A percentile compares a stretch with the other conserved stretches of the same genome.
phyloP scores from a whole-genome alignment of 2,113 vertebrate genomes.

The Marmota flaviventris region DNA sequence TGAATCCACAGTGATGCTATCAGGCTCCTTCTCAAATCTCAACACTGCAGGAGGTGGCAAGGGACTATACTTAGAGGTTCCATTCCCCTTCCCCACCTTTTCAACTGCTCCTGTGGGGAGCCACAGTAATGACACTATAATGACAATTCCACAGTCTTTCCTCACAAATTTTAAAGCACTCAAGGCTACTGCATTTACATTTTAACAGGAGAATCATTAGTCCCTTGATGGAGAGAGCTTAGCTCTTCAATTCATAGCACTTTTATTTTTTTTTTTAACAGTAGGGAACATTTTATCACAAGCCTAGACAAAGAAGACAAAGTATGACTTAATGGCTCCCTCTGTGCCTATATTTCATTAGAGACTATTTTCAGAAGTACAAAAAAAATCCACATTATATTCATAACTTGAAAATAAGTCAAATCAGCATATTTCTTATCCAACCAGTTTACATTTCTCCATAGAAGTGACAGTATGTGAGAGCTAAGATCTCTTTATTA shows the following conservation, averaged over 20 bases:
- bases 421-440: slow-evolving; percentile 55
- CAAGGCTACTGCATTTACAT: slow-evolving; percentile 67
- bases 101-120: neutral
- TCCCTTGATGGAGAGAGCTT: slow-evolving; percentile 69
- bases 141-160: slow-evolving; percentile 65
- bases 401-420: slow-evolving; percentile 66
- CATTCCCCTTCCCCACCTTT: neutral
- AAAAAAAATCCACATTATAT: slow-evolving; percentile 52
- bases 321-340: slow-evolving; percentile 69
- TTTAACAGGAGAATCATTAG: slow-evolving; percentile 74
- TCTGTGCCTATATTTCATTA: slow-evolving; percentile 57
- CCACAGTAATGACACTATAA: slow-evolving; percentile 46
- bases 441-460: slow-evolving; percentile 43
- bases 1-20: neutral
- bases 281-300: slow-evolving; percentile 69
- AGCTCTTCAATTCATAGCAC: slow-evolving; percentile 62
- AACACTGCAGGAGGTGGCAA: neutral
- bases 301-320: slow-evolving; percentile 71
- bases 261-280: slow-evolving; percentile 29
- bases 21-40: neutral
- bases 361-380: slow-evolving; percentile 57
- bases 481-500: slow-evolving; percentile 19
- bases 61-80: neutral
- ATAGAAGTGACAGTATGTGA: slow-evolving; percentile 31
- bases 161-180: slow-evolving; percentile 75